These are phyloP conservation scores for Protonemura montana DNA, from an alignment of 2,888 invertebrate species.

Conservation along the genomic window DNA sequence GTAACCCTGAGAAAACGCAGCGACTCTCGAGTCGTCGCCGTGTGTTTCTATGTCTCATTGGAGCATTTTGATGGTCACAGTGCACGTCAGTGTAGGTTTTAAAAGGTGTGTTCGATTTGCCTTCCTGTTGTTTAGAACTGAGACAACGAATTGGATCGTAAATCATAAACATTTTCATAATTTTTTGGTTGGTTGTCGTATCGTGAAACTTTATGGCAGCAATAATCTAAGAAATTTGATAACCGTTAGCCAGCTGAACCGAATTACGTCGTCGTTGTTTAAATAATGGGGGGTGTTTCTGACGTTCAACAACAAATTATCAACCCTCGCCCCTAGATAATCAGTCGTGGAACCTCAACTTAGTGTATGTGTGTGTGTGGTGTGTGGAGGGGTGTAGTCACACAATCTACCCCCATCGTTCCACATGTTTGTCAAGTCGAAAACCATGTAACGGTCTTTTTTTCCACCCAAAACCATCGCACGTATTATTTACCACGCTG, in stretches of 20 bases:
- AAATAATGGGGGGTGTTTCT: not conserved
- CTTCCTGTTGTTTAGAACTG: not conserved
- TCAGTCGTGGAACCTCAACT: not conserved
- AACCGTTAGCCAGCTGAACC: not conserved
- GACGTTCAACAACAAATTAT: not conserved
- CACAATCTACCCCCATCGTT: constrained; percentile 7
- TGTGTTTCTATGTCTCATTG: too few species aligned
- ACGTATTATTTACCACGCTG: not conserved
- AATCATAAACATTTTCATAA: not conserved
- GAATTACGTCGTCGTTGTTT: not conserved
- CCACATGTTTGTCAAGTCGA: constrained; percentile 4
- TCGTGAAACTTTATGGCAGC: not conserved
- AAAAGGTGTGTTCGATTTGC: too few species aligned
- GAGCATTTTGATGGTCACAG: too few species aligned
- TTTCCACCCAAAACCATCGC: not conserved
- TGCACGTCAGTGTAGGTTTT: too few species aligned
- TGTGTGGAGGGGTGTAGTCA: not conserved
- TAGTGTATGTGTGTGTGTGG: not conserved
- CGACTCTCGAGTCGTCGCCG: too few species aligned
- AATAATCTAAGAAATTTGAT: not conserved
- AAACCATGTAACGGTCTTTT: not conserved
- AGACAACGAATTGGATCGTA: not conserved
- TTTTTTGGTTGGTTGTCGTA: not conserved
- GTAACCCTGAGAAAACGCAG: too few species aligned
- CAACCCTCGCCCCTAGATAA: not conserved